Base-by-base conservation (phyloP, 2,113 vertebrate genomes). In the Myrmecobius fasciatus region DNA sequence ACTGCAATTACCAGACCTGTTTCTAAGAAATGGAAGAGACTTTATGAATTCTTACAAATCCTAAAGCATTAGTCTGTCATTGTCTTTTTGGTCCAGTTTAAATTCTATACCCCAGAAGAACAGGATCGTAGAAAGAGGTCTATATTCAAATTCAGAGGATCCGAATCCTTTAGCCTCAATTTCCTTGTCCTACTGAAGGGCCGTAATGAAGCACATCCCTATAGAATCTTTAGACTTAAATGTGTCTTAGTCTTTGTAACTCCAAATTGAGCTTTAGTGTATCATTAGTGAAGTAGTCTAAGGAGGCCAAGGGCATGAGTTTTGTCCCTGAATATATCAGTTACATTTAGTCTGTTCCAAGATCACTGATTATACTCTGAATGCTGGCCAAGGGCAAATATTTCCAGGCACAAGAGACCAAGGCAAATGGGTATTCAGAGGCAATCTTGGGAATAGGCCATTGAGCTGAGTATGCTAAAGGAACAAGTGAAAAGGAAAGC, bases 391-490 rank as follows among this genome's bases (percentile, higher is more conserved):
- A 83, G 67, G n/a, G n/a, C 20, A 83, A 83, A 83, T 83, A 43
- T 6, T 83, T 83, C 20, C 20, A 83, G 22, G 31, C 17, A 43
- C n/a, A 94, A 94, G 7, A 25, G 46, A 0, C 14, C 95, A 83
- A 83, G 20, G n/a, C 51, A 53, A 60, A 28, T 93, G 83, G 93
- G 67, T n/a, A 83, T 43, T 96, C 90, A 95, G 89, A 67, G 24
- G 53, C 94, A 92, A 89, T 46, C 36, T 52, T 9, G 52, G 92
- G 93, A 93, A 25, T 26, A 91, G 96, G 48, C 89, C 56, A 47
- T 53, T 96, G 54, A 88, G 1, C 0, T 89, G 92, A 94, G 49
- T 43, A 93, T 91, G 83, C 90, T 95, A 89, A 95, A 54, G 92
- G 52, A 20, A 54, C 43, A 8, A 25, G 52, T 83, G 53, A 28